Evolutionary conservation across 1,140 invertebrate genomes (phyloP).

Genomic region (Drosophila aff.): DNA sequence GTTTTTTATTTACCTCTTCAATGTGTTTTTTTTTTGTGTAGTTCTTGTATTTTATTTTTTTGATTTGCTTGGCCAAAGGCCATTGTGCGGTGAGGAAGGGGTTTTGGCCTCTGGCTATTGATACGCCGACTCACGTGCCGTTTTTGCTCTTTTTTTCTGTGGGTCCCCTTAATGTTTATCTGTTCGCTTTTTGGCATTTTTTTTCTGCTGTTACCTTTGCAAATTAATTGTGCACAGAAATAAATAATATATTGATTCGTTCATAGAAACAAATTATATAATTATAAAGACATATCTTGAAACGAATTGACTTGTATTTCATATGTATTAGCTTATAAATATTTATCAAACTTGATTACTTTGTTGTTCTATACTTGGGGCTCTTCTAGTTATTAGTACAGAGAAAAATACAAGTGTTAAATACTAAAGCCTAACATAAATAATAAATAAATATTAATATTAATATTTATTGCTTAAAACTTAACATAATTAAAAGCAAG

Average conservation of each 20-base stretch:
- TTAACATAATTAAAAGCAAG: neutral
- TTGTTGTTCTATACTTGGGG: neutral
- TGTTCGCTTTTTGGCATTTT: slow-evolving; percentile 25
- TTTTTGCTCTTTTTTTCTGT: slow-evolving; percentile 34
- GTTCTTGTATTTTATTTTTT: slow-evolving; percentile 22
- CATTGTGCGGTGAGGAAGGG: slow-evolving; percentile 16
- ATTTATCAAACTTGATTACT: neutral
- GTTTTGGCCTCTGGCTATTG: slow-evolving; percentile 35
- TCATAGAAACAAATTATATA: neutral
- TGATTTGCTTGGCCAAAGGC: slow-evolving; percentile 45
- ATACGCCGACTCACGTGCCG: slow-evolving; percentile 57
- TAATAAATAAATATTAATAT: neutral
- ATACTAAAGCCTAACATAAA: neutral
- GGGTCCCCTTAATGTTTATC: slow-evolving; percentile 19
- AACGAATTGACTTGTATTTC: neutral
- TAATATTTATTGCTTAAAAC: neutral
- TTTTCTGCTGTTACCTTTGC: slow-evolving; percentile 34
- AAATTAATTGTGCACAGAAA: slow-evolving; percentile 56
- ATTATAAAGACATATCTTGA: neutral
- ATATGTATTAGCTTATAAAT: slow-evolving; percentile 1
- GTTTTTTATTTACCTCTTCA: slow-evolving; percentile 17
- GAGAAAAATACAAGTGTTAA: neutral
- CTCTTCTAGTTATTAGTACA: neutral
- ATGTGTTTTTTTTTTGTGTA: slow-evolving; percentile 15
- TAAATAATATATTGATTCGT: slow-evolving; percentile 2